Evolutionary conservation across 1,140 invertebrate species (phyloP).

Genomic region (Metaphire vulgaris): DNA sequence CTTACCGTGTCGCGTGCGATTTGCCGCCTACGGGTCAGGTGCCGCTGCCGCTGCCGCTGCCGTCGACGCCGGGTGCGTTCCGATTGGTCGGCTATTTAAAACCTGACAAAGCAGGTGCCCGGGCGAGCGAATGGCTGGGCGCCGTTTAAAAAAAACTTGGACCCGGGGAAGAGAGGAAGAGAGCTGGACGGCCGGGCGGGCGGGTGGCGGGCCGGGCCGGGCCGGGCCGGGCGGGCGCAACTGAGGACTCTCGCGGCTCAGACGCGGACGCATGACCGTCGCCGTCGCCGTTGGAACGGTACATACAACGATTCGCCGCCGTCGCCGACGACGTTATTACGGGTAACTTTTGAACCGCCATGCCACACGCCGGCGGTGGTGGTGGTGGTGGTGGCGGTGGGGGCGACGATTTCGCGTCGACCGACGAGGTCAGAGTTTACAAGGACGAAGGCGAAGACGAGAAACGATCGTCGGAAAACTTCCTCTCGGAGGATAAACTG

Average conservation of each 20-base stretch:
- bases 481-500: constrained; percentile 87
- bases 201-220: too few species aligned
- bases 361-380: not conserved
- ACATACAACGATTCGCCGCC: not conserved
- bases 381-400: too few species aligned
- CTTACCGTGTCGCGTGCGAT: not conserved
- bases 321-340: not conserved
- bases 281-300: not conserved
- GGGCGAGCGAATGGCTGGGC: not conserved
- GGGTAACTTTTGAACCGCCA: not conserved
- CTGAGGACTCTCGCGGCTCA: too few species aligned
- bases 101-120: not conserved
- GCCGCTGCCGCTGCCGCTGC: too few species aligned
- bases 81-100: constrained; percentile 2
- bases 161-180: too few species aligned
- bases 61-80: too few species aligned
- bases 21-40: too few species aligned
- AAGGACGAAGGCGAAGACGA: constrained; percentile 81
- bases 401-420: constrained; percentile 75
- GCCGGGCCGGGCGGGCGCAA: too few species aligned
- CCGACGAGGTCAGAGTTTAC: constrained; percentile 93
- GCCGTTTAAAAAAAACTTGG: too few species aligned
- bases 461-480: constrained; percentile 75
- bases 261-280: not conserved
- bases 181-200: too few species aligned